These are phyloP conservation scores for Chiroxiphia lanceolata DNA, from an alignment of 2,797 vertebrate species.

Conservation along the genomic window DNA sequence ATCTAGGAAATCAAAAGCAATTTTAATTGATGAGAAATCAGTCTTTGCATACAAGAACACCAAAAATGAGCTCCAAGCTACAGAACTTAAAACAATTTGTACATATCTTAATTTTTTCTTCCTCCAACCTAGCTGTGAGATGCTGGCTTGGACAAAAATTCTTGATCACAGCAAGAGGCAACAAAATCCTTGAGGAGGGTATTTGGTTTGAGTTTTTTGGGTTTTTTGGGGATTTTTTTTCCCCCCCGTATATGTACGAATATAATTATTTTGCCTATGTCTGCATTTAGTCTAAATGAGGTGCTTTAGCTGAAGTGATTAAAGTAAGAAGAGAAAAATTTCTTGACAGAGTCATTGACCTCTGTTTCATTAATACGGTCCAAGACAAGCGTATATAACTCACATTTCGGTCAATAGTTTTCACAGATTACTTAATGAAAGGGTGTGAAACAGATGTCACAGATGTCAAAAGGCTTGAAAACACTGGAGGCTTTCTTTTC, in stretches of 20 bases:
- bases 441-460: not conserved
- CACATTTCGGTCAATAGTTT: not conserved
- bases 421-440: not conserved
- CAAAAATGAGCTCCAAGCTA: not conserved
- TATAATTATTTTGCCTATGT: not conserved
- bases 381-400: not conserved
- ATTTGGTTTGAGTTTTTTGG: not conserved
- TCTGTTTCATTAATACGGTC: not conserved
- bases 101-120: not conserved
- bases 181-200: rapidly evolving
- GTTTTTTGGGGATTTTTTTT: not conserved
- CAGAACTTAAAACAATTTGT: not conserved
- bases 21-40: not conserved
- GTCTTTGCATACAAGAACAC: not conserved
- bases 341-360: not conserved
- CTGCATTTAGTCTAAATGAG: not conserved
- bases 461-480: not conserved
- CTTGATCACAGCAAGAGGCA: not conserved
- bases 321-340: not conserved
- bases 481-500: not conserved
- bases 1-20: not conserved
- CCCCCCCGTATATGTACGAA: not conserved
- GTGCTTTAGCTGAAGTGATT: not conserved
- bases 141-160: not conserved
- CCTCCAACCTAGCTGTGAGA: not conserved